Percentiles rank a stretch among this genome's conserved stretches.
These are phyloP conservation scores for Dasysyrphus albostriatus DNA, from an alignment of 2,888 invertebrate species.

Conservation along the genomic window DNA sequence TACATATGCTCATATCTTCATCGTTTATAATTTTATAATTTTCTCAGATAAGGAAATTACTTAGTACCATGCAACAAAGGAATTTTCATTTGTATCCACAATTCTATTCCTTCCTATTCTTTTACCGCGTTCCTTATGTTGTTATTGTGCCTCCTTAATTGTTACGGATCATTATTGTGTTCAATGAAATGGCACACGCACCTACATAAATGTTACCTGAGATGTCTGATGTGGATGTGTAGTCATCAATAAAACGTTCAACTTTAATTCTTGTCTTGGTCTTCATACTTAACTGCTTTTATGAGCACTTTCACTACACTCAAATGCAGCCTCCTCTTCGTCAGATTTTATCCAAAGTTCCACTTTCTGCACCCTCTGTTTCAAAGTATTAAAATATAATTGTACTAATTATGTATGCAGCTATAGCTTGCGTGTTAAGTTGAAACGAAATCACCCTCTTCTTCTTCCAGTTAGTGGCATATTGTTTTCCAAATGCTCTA, in stretches of 20 bases:
- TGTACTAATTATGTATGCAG: constrained; percentile 61
- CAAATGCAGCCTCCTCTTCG: not conserved
- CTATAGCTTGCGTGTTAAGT: constrained; percentile 55
- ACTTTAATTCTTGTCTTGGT: constrained; percentile 27
- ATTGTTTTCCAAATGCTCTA: constrained; percentile 14
- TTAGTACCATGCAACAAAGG: constrained; percentile 42
- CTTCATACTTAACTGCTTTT: not conserved
- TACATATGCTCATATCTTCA: not conserved
- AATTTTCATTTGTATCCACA: constrained; percentile 45
- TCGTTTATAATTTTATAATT: not conserved
- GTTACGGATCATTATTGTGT: constrained; percentile 58
- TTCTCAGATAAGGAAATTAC: constrained; percentile 26
- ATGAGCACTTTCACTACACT: constrained; percentile 60
- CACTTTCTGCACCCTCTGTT: constrained; percentile 65
- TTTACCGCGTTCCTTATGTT: constrained; percentile 51
- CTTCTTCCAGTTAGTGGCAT: not conserved
- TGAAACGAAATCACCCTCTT: constrained; percentile 16
- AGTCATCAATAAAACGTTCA: constrained; percentile 66
- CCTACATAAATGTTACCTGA: not conserved
- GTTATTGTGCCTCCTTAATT: constrained; percentile 4
- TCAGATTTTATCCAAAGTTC: constrained; percentile 43
- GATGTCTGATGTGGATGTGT: constrained; percentile 9
- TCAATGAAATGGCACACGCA: constrained; percentile 56
- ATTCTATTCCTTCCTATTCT: constrained; percentile 31
- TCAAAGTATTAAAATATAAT: constrained; percentile 49